Evolutionary conservation across 2,888 invertebrate species (phyloP), one percentile per base, ranked within the genome.

Genomic region (Ophion slaviceki): DNA sequence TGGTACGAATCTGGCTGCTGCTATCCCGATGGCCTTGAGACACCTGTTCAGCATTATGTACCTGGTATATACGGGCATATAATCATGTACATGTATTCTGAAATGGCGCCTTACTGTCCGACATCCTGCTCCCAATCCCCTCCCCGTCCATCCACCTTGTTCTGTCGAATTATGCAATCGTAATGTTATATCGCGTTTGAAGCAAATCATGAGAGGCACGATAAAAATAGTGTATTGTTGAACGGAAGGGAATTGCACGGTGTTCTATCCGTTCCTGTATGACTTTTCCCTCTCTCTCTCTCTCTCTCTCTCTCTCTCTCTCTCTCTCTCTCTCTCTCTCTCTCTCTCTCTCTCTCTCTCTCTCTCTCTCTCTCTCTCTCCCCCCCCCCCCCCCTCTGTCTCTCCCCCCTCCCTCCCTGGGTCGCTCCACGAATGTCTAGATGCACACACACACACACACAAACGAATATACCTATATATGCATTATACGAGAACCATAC

Each of bases 141-240:
- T 17, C 17, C 11, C 17, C 53, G 17, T 53, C 53, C 53, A 17
- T 53, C 6, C 67, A 11, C 17, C 2, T 45, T 24, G 4, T 36
- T 72, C 72, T 47, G 20, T 61, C 67, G 62, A 72, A 71, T 72
- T 62, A 72, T 64, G 70, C 78, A 75, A 67, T 79, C 75, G 47
- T 74, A 79, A 71, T 79, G 32, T 53, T 53, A 71, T 71, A 53
- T 79, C 59, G 74, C 28, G 67, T 32, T 61, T 47, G 57, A 47
- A 14, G 47, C 61, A 61, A 80, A 74, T 74, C 61, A 67, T 64
- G 82, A 89, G 81, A 88, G 84, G 89, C 87, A 88, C 88, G 88
- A 88, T 89, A 86, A 86, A 88, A 90, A 88, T 86, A 86, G 88
- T 88, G 88, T 87, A 88, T 91, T 89, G 89, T 90, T 88, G 20